These are phyloP conservation scores for Plebejus argus DNA, from an alignment of 2,888 invertebrate genomes.

Conservation along the genomic window DNA sequence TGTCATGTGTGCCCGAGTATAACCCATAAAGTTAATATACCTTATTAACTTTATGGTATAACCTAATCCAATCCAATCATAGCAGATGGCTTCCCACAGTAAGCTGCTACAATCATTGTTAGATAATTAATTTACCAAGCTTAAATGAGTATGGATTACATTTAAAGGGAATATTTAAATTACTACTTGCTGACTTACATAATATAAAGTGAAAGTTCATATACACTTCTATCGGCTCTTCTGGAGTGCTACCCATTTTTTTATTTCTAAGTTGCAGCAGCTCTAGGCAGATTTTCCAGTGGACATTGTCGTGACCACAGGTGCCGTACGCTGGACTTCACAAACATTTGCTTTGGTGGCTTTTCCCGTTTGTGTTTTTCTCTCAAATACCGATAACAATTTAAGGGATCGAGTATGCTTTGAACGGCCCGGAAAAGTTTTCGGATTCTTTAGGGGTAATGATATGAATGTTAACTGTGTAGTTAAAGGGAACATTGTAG, in stretches of 20 bases:
- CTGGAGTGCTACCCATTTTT: background rate
- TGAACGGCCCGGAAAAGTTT: conserved; percentile 54
- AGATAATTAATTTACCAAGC: too few species aligned
- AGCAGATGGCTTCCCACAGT: too few species aligned
- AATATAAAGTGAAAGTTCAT: too few species aligned
- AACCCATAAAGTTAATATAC: too few species aligned
- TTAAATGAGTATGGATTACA: too few species aligned
- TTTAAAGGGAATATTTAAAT: too few species aligned
- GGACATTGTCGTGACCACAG: conserved; percentile 73
- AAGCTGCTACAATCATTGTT: too few species aligned
- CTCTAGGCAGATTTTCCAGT: conserved; percentile 53
- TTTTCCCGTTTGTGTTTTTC: conserved; percentile 66
- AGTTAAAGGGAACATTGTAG: background rate
- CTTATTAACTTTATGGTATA: too few species aligned
- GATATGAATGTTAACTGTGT: background rate
- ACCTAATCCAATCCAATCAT: too few species aligned
- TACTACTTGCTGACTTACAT: too few species aligned
- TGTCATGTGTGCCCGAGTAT: too few species aligned
- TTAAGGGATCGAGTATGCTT: conserved; percentile 79
- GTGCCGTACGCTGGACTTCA: conserved; percentile 67
- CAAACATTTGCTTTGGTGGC: conserved; percentile 76
- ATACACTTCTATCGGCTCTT: too few species aligned
- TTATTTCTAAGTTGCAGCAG: conserved; percentile 38
- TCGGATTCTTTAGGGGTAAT: background rate
- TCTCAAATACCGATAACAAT: conserved; percentile 66